Conservation (phyloP, 2,113 vertebrate species). For the Saccopteryx leptura region DNA sequence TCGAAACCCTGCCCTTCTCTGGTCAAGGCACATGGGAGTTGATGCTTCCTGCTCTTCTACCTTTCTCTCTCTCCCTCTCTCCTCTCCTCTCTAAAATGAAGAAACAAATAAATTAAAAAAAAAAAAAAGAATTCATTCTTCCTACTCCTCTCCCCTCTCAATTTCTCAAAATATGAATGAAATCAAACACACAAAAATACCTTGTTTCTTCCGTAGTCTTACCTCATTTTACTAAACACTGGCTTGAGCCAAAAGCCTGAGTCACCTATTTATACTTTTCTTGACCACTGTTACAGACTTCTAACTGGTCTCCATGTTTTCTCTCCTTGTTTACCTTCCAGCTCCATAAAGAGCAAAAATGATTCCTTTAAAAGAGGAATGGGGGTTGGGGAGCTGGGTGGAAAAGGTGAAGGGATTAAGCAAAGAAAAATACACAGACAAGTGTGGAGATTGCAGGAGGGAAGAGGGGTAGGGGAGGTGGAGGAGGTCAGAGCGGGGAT, state of each 20-base stretch:
- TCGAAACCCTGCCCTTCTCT: no score
- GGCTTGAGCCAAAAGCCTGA: background rate
- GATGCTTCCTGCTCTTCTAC: no score
- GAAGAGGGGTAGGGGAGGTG: no score
- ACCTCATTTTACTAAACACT: constrained; percentile 28
- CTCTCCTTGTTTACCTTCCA: background rate
- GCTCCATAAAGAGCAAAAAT: background rate
- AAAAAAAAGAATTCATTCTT: background rate
- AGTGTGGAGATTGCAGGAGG: no score
- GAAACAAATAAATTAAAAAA: no score
- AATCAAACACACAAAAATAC: background rate
- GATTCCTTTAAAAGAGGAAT: background rate
- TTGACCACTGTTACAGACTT: background rate
- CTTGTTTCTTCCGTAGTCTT: constrained; percentile 34
- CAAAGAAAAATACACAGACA: no score
- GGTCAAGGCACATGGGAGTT: no score
- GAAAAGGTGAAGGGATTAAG: no score
- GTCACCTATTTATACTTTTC: background rate
- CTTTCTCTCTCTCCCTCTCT: no score
- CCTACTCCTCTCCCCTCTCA: background rate
- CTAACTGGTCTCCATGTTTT: background rate
- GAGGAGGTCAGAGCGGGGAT: no score
- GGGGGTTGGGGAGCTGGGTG: no score
- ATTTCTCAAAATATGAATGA: constrained; percentile 43
- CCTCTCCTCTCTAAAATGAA: no score